A percentile compares a stretch with the other conserved stretches of the same genome.
phyloP scores from a whole-genome alignment of 2,113 vertebrate genomes.

The Dromiciops gliroides region DNA sequence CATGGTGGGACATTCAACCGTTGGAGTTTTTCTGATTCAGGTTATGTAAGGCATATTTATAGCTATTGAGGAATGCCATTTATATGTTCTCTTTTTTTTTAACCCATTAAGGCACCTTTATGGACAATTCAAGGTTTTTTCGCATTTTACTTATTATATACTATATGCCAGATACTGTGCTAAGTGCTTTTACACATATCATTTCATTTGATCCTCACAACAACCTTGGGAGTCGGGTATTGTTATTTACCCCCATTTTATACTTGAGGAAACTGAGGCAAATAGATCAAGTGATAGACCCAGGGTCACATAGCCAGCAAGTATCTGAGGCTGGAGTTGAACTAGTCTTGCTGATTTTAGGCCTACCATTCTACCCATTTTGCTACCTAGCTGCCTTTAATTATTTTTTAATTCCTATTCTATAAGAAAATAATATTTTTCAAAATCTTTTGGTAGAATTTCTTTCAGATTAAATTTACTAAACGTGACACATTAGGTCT shows the following conservation, averaged over 20 bases:
- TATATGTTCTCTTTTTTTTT: background rate
- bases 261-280: background rate
- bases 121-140: background rate
- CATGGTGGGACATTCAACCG: background rate
- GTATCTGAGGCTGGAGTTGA: background rate
- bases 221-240: background rate
- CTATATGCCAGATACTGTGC: background rate
- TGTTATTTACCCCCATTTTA: background rate
- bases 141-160: background rate
- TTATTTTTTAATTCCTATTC: background rate
- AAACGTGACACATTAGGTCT: background rate
- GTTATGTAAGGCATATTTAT: background rate
- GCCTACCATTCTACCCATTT: background rate
- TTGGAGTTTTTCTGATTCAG: background rate
- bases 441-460: background rate
- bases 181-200: background rate
- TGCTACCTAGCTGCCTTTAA: background rate
- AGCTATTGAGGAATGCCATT: background rate
- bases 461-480: background rate
- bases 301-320: background rate
- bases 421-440: background rate
- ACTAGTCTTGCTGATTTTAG: background rate
- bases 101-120: background rate
- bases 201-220: background rate
- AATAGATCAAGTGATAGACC: background rate